Conservation (phyloP, 1,140 invertebrate species). For the Trinorchestia longiramus region DNA sequence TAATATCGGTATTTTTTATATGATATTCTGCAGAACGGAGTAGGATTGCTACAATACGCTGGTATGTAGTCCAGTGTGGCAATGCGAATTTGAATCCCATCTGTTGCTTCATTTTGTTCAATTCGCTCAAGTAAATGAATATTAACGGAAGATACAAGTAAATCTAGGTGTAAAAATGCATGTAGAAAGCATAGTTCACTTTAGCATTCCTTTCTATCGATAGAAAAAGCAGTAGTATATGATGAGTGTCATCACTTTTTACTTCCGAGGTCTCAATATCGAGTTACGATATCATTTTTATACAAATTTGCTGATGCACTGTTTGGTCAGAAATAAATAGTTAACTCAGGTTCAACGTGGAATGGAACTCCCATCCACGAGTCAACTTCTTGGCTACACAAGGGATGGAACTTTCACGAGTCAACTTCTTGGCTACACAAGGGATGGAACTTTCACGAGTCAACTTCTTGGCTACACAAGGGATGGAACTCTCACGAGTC, state of each 20-base stretch:
- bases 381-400: too few species aligned
- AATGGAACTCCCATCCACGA: too few species aligned
- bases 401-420: too few species aligned
- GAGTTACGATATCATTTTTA: too few species aligned
- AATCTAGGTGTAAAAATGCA: neutral
- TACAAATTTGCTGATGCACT: too few species aligned
- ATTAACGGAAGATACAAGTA: too few species aligned
- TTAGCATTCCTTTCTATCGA: neutral
- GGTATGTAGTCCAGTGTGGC: neutral
- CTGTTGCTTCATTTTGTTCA: neutral
- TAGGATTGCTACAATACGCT: neutral
- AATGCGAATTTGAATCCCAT: neutral
- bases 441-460: too few species aligned
- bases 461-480: too few species aligned
- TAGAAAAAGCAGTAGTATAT: neutral
- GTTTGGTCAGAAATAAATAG: too few species aligned
- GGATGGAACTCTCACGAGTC: too few species aligned
- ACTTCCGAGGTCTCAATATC: neutral
- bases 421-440: too few species aligned
- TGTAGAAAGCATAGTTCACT: neutral
- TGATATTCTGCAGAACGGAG: neutral
- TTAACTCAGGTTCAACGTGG: too few species aligned
- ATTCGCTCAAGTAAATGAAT: neutral
- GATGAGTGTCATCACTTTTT: neutral
- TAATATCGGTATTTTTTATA: neutral